Evolutionary conservation across 2,888 invertebrate genomes (phyloP).

Genomic region (Latrodectus elegans): DNA sequence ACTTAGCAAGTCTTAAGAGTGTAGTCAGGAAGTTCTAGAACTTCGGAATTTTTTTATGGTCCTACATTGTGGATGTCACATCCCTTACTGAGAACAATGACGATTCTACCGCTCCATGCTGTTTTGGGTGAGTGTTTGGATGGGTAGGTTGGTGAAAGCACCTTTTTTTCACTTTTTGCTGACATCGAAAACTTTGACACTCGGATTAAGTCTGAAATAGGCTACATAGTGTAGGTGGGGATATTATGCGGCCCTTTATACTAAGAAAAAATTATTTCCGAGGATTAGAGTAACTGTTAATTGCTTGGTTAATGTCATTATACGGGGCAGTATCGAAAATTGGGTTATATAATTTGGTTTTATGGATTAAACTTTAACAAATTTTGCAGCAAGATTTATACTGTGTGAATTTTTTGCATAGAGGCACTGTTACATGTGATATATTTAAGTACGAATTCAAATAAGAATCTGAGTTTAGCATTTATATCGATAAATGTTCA

Average conservation of each 20-base stretch:
- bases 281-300: neutral
- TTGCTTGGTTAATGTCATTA: neutral
- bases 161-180: neutral
- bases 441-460: too few relatives aligned
- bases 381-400: too few relatives aligned
- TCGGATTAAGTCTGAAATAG: neutral
- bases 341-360: too few relatives aligned
- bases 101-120: neutral
- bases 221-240: neutral
- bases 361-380: too few relatives aligned
- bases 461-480: too few relatives aligned
- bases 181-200: neutral
- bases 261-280: neutral
- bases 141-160: too few relatives aligned
- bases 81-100: slow-evolving; percentile 22
- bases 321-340: too few relatives aligned
- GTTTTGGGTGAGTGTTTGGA: too few relatives aligned
- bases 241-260: neutral
- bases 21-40: slow-evolving; percentile 26
- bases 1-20: slow-evolving; percentile 47
- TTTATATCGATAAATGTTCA: too few relatives aligned
- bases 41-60: slow-evolving; percentile 13
- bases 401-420: too few relatives aligned
- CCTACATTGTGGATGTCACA: slow-evolving; percentile 20
- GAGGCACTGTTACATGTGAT: too few relatives aligned